phyloP scores from a whole-genome alignment of 2,888 invertebrate species.

The Linyphia triangularis region DNA sequence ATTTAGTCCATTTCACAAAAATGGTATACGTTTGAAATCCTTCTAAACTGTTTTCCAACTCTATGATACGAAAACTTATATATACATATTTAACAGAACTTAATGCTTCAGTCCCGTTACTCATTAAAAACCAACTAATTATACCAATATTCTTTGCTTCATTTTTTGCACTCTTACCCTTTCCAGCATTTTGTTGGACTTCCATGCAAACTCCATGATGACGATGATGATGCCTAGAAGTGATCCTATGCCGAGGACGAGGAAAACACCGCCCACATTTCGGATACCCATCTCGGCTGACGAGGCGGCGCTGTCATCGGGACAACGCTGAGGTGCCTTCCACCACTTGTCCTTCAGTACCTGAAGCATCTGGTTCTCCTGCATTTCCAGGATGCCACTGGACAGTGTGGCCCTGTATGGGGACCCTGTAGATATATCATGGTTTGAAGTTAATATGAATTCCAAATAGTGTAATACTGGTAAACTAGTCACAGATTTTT shows the following conservation, averaged over 20 bases:
- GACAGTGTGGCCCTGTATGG: conserved; percentile 96
- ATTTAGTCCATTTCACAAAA: too few species aligned
- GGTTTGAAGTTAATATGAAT: too few species aligned
- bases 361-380: conserved; percentile 94
- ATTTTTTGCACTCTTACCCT: too few species aligned
- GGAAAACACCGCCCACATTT: conserved; percentile 76
- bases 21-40: too few species aligned
- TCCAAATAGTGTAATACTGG: too few species aligned
- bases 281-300: conserved; percentile 77
- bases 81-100: too few species aligned
- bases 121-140: too few species aligned
- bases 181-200: conserved; percentile 64
- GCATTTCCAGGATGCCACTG: conserved; percentile 94
- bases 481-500: too few species aligned
- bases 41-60: too few species aligned
- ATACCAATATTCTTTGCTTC: too few species aligned
- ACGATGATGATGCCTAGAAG: conserved; percentile 49
- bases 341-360: conserved; percentile 90
- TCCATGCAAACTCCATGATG: conserved; percentile 66
- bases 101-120: too few species aligned
- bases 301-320: conserved; percentile 78
- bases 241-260: conserved; percentile 75
- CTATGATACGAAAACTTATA: too few species aligned
- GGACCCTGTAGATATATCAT: conserved; percentile 92
- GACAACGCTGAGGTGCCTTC: conserved; percentile 81